Base-by-base conservation (phyloP, 2,113 vertebrate genomes). In the Mirza zaza region DNA sequence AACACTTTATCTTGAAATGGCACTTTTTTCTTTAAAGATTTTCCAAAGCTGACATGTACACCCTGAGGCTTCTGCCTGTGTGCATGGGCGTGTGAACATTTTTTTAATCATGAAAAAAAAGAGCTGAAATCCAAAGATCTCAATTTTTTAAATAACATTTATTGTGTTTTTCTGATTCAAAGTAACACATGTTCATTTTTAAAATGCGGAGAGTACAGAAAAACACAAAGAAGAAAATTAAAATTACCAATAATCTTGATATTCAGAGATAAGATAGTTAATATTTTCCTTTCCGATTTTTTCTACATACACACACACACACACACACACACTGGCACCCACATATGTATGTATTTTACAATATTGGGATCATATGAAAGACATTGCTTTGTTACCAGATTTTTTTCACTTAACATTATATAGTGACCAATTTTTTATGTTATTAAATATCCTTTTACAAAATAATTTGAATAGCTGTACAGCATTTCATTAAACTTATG, bases 161-260 rank as follows among this genome's bases (percentile, higher is more conserved):
- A 90, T 90, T 95, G 23, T 94, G 18, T 93, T 95, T 95, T 88
- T 61, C 67, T 61, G 52, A 73, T 95, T 96, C 71, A 91, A 48
- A 96, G 80, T 70, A 93, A 93, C 87, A 97, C 87, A 95, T 96
- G 90, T 89, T 97, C 73, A 63, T 71, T 96, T 96, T 93, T 76
- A 50, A 93, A 95, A 88, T 82, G 32, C 86, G 50, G 9, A 68
- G 85, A 95, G n/a, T 86, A 81, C 67, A 88, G 36, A 94, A 95
- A 94, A 96, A 12, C 32, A 50, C 82, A 93, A 91, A 83, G 42
- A 77, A 90, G n/a, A 94, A 92, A 57, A 61, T 89, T 76, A 79
- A 92, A 97, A 91, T 95, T 82, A 59, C 21, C n/a, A 85, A 45
- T 87, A 83, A 80, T 88, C 13, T 8, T 82, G 32, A 91, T 81